phyloP scores from a whole-genome alignment of 2,113 vertebrate species.

The Oncorhynchus masou region DNA sequence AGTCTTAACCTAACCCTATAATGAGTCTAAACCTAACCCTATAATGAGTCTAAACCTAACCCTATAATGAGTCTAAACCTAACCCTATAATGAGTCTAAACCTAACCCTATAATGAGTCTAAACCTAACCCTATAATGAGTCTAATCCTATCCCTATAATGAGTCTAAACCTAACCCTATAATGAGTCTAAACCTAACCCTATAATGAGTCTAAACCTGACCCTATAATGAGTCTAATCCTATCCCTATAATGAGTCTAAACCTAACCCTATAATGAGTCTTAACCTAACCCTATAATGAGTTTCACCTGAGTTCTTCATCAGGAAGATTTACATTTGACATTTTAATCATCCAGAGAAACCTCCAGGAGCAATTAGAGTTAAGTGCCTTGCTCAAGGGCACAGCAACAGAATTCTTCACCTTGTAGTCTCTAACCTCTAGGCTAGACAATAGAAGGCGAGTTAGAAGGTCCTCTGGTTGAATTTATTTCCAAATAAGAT shows the following conservation, averaged over 20 bases:
- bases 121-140: conserved; percentile 61
- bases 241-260: neutral
- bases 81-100: too few relatives aligned
- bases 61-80: conserved; percentile 67
- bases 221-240: conserved; percentile 67
- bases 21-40: conserved; percentile 61
- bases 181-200: conserved; percentile 25
- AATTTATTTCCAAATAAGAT: neutral
- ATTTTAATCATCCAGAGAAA: too few relatives aligned
- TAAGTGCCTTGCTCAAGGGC: too few relatives aligned
- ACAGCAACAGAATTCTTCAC: too few relatives aligned
- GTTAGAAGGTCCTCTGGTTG: conserved; percentile 13
- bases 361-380: too few relatives aligned
- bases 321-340: too few relatives aligned
- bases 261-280: too few relatives aligned
- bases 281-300: conserved; percentile 60
- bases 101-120: conserved; percentile 68
- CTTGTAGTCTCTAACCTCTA: too few relatives aligned
- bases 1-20: conserved; percentile 61
- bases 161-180: conserved; percentile 33
- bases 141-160: conserved; percentile 62
- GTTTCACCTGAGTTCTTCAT: conserved; percentile 66
- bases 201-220: conserved; percentile 67
- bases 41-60: conserved; percentile 66
- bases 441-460: conserved; percentile 10